Conservation (phyloP, 2,797 vertebrate genomes). For the Sebastes itinus region DNA sequence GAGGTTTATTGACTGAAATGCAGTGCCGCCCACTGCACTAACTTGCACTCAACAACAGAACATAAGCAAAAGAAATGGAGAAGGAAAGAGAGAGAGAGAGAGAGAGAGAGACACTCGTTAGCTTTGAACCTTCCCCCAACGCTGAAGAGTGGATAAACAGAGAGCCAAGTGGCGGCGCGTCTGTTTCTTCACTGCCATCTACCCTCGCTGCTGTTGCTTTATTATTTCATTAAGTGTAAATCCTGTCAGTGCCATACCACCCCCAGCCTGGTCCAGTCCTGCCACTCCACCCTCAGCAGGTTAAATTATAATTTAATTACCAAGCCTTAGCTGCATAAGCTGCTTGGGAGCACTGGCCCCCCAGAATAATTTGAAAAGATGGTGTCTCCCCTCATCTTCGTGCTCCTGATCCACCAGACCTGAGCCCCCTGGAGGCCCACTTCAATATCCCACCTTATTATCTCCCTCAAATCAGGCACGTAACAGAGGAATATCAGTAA, state of each 20-base stretch:
- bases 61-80: slow-evolving; percentile 23
- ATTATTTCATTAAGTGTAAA: slow-evolving; percentile 99
- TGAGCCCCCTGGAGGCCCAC: slow-evolving; percentile 79
- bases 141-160: slow-evolving; percentile 63
- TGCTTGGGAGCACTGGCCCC: slow-evolving; percentile 93
- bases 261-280: slow-evolving; percentile 86
- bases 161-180: slow-evolving; percentile 50
- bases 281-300: slow-evolving; percentile 91
- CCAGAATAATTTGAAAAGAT: slow-evolving; percentile 98
- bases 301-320: slow-evolving; percentile 99
- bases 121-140: slow-evolving; percentile 54
- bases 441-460: slow-evolving; percentile 87
- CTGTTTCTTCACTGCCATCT: slow-evolving; percentile 77
- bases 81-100: neutral
- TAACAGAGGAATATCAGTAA: slow-evolving; percentile 84
- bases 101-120: slow-evolving; percentile 37
- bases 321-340: slow-evolving; percentile 96
- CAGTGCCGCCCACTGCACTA: slow-evolving; percentile 17
- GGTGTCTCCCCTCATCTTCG: slow-evolving; percentile 88
- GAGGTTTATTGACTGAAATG: slow-evolving; percentile 27
- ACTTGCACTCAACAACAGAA: slow-evolving; percentile 33
- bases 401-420: slow-evolving; percentile 80
- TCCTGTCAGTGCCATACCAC: slow-evolving; percentile 86
- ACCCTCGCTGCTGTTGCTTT: slow-evolving; percentile 87
- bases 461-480: slow-evolving; percentile 81